A percentile compares a stretch with the other conserved stretches of the same genome.
Evolutionary conservation across 2,888 invertebrate species (phyloP).

Genomic region (Eupithecia pulchellata): DNA sequence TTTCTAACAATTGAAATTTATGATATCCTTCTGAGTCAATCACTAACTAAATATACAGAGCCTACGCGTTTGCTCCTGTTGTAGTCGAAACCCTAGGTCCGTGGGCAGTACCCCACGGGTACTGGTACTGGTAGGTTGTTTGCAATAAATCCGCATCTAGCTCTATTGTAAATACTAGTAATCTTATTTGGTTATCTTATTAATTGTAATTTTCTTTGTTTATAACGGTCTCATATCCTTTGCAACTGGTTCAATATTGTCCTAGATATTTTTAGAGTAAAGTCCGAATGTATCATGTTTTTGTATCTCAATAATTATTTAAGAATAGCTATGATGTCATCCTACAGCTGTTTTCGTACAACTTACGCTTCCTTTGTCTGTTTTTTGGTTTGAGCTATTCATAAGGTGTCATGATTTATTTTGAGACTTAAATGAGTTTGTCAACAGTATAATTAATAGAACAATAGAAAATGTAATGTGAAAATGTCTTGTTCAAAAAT

Average conservation of each 20-base stretch:
- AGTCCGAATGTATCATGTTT: neutral
- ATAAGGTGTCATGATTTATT: constrained; percentile 13
- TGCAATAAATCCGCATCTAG: no score
- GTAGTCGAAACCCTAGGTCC: no score
- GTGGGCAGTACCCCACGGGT: no score
- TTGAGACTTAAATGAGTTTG: neutral
- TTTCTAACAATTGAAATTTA: no score
- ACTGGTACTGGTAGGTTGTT: no score
- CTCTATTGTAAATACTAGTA: no score
- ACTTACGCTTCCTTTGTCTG: constrained; percentile 17
- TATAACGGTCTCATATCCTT: no score
- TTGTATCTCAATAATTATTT: constrained; percentile 15
- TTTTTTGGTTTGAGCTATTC: constrained; percentile 16
- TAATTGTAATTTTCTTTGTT: no score
- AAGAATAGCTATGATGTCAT: constrained; percentile 28
- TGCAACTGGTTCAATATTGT: neutral
- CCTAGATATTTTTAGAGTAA: constrained; percentile 10
- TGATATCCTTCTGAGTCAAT: no score
- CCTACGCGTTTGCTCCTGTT: no score
- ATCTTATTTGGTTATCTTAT: no score
- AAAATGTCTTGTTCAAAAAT: neutral
- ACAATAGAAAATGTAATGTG: neutral
- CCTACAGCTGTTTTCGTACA: constrained; percentile 24
- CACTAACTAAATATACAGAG: no score
- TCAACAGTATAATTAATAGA: neutral